Base-by-base conservation (phyloP, 2,797 vertebrate species). In the Smutsia temminckii region DNA sequence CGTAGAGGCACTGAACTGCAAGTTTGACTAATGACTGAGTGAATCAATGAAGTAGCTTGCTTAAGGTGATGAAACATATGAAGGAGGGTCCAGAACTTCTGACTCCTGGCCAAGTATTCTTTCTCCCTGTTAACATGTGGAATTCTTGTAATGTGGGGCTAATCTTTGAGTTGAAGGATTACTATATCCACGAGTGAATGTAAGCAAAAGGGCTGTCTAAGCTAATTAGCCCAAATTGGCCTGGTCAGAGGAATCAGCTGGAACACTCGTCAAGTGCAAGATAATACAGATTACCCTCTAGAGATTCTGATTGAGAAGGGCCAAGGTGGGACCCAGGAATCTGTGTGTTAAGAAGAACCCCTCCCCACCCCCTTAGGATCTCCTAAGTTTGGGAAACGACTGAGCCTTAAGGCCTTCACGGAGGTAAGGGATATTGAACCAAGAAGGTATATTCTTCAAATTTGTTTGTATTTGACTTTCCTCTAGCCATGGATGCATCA, bases 401-500 rank as follows among this genome's bases (percentile, higher is more conserved):
- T 79, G 59, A 91, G 64, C 69, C 53, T 74, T 83, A 37, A 55
- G 37, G 59, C 13, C 46, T 27, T 90, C 11, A 34, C 51, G 72
- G 69, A 64, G 34, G 17, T 37, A 51, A 89, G 46, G 40, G 34
- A 55, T 95, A 14, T 68, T 81, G 37, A 25, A 34, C 80, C 4
- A 71, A 69, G 64, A 49, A 46, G 32, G 37, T 69, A 29, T 32
- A 75, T 46, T 90, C 61, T 80, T 95, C 74, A 95, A 85, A 32
- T 29, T 71, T 88, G 55, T 84, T 75, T 78, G 10, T 94, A 57
- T 96, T 89, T 94, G 88, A 51, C 51, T 96, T 95, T 92, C 42
- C 74, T 92, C 46, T 91, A 99, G 98, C 96, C 87, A 99, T 99
- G 98, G 99, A 99, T 97, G 98, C 99, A 95, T 97, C 99, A 13